Evolutionary conservation across 1,140 invertebrate species (phyloP), one percentile per base, ranked within the genome.

Genomic region (Drosophila pseudoananassae): DNA sequence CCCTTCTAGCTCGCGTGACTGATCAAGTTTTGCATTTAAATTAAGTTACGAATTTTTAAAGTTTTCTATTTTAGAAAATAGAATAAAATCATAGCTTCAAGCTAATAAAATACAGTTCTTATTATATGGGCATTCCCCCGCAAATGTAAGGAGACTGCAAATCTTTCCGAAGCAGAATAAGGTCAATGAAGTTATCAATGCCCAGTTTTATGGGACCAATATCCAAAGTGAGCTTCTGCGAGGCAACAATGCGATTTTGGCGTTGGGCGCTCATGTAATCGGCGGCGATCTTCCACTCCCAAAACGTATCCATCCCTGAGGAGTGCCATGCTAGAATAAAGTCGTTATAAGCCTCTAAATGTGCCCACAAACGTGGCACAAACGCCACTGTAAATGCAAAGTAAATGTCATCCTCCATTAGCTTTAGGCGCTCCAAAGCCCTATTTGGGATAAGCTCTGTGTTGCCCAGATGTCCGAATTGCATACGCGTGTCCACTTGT

Each of bases 371-470:
- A 7, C 90, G 87, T 3, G 90, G 74, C 23, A 91, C 87, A 72
- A 78, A 80, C 0, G 74, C 80, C 12, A 59, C 72, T 0, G 68
- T 83, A 8, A 75, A 77, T 6, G 61, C 17, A 43, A 70, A 89
- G 31, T 89, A 91, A n/a, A 91, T 76, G 23, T 91, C 90, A 33
- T 91, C 90, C 0, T 78, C 69, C 90, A 91, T 91, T 0, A 91
- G 47, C 15, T 91, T 91, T 0, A 91, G 51, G 0, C 83, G 80
- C 0, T 77, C 29, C 25, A 91, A 49, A 0, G 90, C 74, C 25
- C 90, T 74, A 17, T 85, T 68, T 1, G 68, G 58, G 46, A 91
- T 79, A 20, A 78, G 53, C 10, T 89, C 78, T 9, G 70, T 57
- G 29, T 90, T 90, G 1, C 70, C 87, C 23, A 91, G 47, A 29